Evolutionary conservation across 37 sponge, comb jelly and placozoan species (phyloP), one percentile per base, ranked within the genome.

Genomic region (Hexactinellida sp.): DNA sequence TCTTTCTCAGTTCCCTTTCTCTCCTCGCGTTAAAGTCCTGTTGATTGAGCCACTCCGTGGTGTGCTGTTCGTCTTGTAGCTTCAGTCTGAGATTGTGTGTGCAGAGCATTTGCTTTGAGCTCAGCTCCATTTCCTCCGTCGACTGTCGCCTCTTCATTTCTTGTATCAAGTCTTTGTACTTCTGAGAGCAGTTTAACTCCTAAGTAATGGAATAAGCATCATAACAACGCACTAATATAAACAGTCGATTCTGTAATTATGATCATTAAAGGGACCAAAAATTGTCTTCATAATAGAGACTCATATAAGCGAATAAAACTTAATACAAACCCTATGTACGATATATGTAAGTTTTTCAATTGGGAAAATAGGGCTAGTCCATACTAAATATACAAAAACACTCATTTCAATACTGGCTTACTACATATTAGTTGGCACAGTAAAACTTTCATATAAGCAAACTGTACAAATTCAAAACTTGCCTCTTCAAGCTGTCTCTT

Each of bases 11-110:
- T 54, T 99, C 99, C n/a, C 92, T 91, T 83, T 94, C 95, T 0
- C 91, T 92, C 55, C 91, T 89, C 90, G 87, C 91, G 85, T 92
- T 94, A 89, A 96, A 99, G 28, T 94, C 91, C 38, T 91, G 88
- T 89, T 99, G 96, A 55, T 99, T 96, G 86, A 88, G 86, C 99
- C 94, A 96, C 88, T 99, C 99, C 21, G 90, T 86, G 21, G 87
- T 76, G 82, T 96, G 99, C 88, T 95, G 96, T 32, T 90, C 89
- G 39, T 88, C 87, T 82, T 94, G 87, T 82, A 96, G 99, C 39
- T 94, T 91, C 25, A 82, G 86, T 54, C 94, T 89, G 89, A 96
- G 88, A 37, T 87, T 90, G 54, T 99, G 99, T n/a, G 94, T 86
- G 37, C 92, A 88, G 38, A 36, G 82, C 84, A 95, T 89, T 28